Evolutionary conservation across 2,888 invertebrate species (phyloP).

Genomic region (Oligia strigilis): DNA sequence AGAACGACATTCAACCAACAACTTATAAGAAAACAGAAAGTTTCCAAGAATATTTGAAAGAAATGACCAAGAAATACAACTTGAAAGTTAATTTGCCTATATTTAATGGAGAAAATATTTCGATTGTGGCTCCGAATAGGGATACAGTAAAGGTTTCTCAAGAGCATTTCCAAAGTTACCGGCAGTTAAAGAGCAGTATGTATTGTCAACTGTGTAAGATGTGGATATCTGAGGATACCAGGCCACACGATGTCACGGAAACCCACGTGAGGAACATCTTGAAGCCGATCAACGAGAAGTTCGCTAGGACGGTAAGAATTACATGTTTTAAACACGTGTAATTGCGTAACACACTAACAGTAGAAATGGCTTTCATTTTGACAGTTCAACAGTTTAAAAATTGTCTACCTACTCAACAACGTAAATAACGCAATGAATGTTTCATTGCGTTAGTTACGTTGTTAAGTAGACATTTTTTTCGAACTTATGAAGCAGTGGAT

Average conservation of each 20-base stretch:
- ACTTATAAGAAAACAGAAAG: neutral
- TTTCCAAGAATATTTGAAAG: constrained; percentile 27
- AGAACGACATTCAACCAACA: neutral
- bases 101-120: neutral
- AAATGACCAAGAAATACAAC: constrained; percentile 20
- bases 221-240: neutral
- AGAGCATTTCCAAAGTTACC: constrained; percentile 38
- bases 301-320: constrained; percentile 34
- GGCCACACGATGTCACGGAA: constrained; percentile 10
- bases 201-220: constrained; percentile 42
- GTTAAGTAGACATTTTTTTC: too few relatives aligned
- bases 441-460: too few relatives aligned
- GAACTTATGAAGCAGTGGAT: too few relatives aligned
- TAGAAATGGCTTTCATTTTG: too few relatives aligned
- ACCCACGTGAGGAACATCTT: constrained; percentile 23
- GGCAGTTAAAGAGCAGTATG: fast-evolving
- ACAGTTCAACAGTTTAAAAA: too few relatives aligned
- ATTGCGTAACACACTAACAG: too few relatives aligned
- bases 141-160: neutral
- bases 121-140: constrained; percentile 9
- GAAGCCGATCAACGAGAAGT: constrained; percentile 18
- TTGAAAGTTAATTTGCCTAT: constrained; percentile 9
- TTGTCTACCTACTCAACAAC: too few relatives aligned
- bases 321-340: neutral
- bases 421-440: too few relatives aligned